Conservation (phyloP, 2,797 vertebrate species). For the Pelobates cultripes region DNA sequence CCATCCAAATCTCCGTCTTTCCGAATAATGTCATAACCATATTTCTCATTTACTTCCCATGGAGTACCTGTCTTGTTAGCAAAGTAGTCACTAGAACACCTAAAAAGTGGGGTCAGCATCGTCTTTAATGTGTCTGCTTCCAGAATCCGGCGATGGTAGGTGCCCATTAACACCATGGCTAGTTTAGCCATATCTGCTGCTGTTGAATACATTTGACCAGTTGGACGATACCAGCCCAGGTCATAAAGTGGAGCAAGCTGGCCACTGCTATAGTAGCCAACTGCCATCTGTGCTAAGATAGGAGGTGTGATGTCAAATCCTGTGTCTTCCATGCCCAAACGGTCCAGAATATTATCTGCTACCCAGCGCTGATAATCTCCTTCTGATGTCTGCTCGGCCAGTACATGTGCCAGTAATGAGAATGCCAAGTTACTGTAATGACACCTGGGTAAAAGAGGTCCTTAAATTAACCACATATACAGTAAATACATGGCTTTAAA, state of each 20-base stretch:
- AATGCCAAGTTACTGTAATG: constrained; percentile 96
- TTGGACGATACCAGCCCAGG: constrained; percentile 93
- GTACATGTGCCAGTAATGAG: constrained; percentile 87
- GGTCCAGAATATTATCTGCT: constrained; percentile 84
- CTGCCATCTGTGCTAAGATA: constrained; percentile 81
- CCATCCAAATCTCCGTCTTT: constrained; percentile 94
- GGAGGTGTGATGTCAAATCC: constrained; percentile 83
- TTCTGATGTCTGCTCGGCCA: constrained; percentile 79
- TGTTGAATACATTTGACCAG: constrained; percentile 95
- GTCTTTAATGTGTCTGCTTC: constrained; percentile 86
- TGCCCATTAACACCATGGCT: constrained; percentile 84
- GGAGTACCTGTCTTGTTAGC: constrained; percentile 90
- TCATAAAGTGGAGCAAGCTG: constrained; percentile 88
- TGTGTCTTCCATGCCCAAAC: constrained; percentile 90
- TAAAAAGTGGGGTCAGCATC: constrained; percentile 86
- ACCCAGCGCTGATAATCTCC: constrained; percentile 90
- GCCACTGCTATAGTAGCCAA: constrained; percentile 86
- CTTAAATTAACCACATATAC: too few species aligned
- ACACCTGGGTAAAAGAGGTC: constrained; percentile 73
- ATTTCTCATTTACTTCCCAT: constrained; percentile 90
- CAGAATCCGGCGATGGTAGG: constrained; percentile 80
- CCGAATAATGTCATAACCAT: constrained; percentile 84
- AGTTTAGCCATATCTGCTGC: constrained; percentile 90
- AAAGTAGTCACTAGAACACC: constrained; percentile 87
- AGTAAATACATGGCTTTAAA: too few species aligned